Conservation (phyloP, 37 sponge, comb jelly and placozoan genomes). For the Tethya wilhelma region DNA sequence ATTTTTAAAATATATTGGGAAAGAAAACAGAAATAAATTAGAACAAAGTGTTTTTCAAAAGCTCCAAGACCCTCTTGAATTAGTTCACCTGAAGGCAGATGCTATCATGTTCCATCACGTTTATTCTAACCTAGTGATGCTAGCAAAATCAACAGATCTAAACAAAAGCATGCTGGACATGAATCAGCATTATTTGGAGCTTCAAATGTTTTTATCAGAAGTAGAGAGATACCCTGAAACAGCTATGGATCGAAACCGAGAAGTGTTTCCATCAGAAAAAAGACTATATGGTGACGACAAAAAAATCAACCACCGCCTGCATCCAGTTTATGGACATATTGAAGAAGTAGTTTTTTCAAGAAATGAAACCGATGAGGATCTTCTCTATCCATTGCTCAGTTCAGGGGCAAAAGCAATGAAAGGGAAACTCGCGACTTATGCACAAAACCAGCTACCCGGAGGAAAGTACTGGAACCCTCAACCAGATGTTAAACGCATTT, state of each 20-base stretch:
- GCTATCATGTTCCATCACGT: conserved; percentile 41
- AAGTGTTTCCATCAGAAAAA: conserved; percentile 31
- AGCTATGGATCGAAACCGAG: conserved; percentile 26
- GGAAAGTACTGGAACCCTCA: conserved; percentile 63
- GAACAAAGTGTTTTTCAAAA: conserved; percentile 28
- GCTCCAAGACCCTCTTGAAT: conserved; percentile 3
- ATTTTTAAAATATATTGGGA: conserved; percentile 24
- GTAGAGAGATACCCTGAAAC: conserved; percentile 23
- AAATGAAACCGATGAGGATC: conserved; percentile 15
- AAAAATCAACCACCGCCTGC: conserved; percentile 30
- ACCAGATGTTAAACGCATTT: conserved; percentile 15
- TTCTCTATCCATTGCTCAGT: conserved; percentile 26
- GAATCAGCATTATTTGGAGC: conserved; percentile 35
- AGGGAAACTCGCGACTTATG: conserved; percentile 48
- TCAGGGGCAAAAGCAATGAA: conserved; percentile 51
- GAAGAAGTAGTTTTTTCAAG: conserved; percentile 14
- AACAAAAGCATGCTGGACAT: conserved; percentile 32
- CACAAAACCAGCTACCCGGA: conserved; percentile 57
- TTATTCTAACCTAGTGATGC: conserved; percentile 38
- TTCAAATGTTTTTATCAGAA: conserved; percentile 31
- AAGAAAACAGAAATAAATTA: conserved; percentile 27
- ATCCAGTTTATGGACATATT: background rate
- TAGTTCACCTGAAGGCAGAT: conserved; percentile 21
- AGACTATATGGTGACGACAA: conserved; percentile 47
- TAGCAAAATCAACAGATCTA: conserved; percentile 34